These are phyloP conservation scores for Probosciger aterrimus DNA, from an alignment of 2,113 vertebrate species.

Conservation along the genomic window DNA sequence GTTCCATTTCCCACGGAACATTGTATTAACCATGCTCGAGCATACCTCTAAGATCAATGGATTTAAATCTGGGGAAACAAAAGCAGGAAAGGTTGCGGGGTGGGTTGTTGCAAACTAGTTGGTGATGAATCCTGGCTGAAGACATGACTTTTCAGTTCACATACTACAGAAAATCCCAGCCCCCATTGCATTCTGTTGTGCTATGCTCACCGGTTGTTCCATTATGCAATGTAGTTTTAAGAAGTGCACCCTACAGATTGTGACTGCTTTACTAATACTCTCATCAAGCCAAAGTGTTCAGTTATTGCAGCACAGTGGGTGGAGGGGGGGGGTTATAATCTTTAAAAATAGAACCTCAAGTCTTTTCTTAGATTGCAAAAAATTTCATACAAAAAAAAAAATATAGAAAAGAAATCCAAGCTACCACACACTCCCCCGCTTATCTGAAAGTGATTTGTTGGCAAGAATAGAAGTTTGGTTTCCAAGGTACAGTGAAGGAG, in stretches of 20 bases:
- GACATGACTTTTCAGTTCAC: background rate
- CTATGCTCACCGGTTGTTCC: background rate
- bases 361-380: slow-evolving; percentile 61
- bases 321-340: slow-evolving; percentile 8
- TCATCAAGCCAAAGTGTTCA: slow-evolving; percentile 36
- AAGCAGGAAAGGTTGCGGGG: background rate
- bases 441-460: slow-evolving; percentile 65
- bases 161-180: background rate
- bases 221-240: slow-evolving; percentile 29
- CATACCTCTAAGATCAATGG: background rate
- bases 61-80: background rate
- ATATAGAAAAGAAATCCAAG: slow-evolving; percentile 11
- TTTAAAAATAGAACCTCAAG: slow-evolving; percentile 60
- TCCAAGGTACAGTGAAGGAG: slow-evolving; percentile 59
- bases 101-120: background rate
- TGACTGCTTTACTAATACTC: slow-evolving; percentile 39
- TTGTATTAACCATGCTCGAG: background rate
- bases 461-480: slow-evolving; percentile 70
- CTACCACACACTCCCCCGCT: slow-evolving; percentile 60
- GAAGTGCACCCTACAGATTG: slow-evolving; percentile 40
- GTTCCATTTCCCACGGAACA: background rate
- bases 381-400: background rate
- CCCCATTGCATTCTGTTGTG: background rate
- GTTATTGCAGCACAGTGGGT: slow-evolving; percentile 47
- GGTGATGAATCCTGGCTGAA: background rate